phyloP scores from a whole-genome alignment of 1,140 invertebrate species.

The Pantala flavescens region DNA sequence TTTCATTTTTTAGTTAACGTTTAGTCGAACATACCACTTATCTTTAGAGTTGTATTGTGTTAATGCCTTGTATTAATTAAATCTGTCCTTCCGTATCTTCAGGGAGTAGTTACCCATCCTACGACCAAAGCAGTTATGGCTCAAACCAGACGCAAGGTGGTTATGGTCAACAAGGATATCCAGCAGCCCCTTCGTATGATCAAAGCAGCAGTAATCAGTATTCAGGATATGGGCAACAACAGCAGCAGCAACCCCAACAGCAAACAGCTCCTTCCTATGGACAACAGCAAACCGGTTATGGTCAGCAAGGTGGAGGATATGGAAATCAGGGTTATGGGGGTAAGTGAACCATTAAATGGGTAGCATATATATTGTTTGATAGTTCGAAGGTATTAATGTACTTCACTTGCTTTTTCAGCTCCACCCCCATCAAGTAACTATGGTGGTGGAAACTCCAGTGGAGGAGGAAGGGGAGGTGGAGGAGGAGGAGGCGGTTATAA shows the following conservation, averaged over 20 bases:
- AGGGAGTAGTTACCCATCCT: slow-evolving; percentile 12
- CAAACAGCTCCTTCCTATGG: background rate
- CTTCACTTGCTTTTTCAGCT: background rate
- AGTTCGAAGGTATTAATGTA: background rate
- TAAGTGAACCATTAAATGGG: background rate
- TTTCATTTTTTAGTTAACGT: too few species aligned
- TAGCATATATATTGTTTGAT: too few species aligned
- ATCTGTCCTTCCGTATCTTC: background rate
- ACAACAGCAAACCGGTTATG: slow-evolving; percentile 13
- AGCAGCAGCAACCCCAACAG: background rate
- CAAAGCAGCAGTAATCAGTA: slow-evolving; percentile 13
- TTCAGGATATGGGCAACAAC: slow-evolving; percentile 13
- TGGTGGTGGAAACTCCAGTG: slow-evolving; percentile 17
- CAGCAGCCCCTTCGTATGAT: slow-evolving; percentile 13
- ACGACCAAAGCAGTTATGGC: slow-evolving; percentile 13
- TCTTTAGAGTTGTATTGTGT: too few species aligned
- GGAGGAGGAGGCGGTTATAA: slow-evolving; percentile 23
- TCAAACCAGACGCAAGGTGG: slow-evolving; percentile 6
- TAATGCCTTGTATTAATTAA: background rate
- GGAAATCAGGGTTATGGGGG: slow-evolving; percentile 6
- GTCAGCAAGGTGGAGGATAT: background rate
- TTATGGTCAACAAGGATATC: slow-evolving; percentile 11
- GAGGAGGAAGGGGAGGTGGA: slow-evolving; percentile 21
- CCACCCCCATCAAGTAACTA: slow-evolving; percentile 3
- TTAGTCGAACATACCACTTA: too few species aligned